Conservation (phyloP, 2,797 vertebrate species). For the Sorex maritimensis region DNA sequence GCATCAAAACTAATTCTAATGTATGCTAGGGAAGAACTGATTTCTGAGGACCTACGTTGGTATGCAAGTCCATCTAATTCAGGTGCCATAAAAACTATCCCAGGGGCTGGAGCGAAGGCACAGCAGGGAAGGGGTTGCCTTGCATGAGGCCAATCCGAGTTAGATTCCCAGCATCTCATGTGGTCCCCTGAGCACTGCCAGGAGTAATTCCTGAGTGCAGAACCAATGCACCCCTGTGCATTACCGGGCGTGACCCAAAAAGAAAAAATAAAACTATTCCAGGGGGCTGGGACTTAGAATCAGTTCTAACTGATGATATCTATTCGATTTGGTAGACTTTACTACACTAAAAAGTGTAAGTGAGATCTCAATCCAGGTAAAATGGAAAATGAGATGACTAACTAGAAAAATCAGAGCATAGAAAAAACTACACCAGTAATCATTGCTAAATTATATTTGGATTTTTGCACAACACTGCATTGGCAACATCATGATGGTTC, state of each 20-base stretch:
- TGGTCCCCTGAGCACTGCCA: too few species aligned
- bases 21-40: neutral
- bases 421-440: neutral
- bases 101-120: neutral
- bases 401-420: neutral
- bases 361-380: neutral
- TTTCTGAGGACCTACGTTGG: neutral
- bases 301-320: neutral
- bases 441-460: slow-evolving; percentile 3
- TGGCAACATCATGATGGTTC: neutral
- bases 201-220: too few species aligned
- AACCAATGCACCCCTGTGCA: too few species aligned
- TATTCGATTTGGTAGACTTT: neutral
- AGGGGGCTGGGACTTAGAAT: neutral
- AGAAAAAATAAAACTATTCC: neutral
- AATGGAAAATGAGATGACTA: neutral
- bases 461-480: slow-evolving; percentile 47
- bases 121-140: too few species aligned
- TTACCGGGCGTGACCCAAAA: too few species aligned
- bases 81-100: neutral
- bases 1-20: slow-evolving; percentile 17
- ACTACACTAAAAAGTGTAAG: slow-evolving; percentile 16
- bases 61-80: slow-evolving; percentile 7
- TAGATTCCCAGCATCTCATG: too few species aligned
- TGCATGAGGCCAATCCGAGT: too few species aligned